These are phyloP conservation scores for Eurytoma californica DNA, from an alignment of 2,888 invertebrate species.

Conservation along the genomic window DNA sequence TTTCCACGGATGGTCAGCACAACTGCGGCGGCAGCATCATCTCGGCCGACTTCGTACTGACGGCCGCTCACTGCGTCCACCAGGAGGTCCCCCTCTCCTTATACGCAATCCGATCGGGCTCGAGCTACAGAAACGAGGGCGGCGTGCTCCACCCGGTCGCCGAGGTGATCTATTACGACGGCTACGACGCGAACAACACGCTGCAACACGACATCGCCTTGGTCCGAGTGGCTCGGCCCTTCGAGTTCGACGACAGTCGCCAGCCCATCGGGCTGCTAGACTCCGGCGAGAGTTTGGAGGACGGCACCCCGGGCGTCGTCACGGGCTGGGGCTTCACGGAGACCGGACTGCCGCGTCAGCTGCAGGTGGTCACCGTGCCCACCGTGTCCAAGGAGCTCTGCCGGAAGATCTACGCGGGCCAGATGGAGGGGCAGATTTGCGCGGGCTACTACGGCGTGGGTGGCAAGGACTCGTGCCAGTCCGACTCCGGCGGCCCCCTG, in stretches of 20 bases:
- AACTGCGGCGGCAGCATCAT: slow-evolving; percentile 79
- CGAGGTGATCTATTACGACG: slow-evolving; percentile 75
- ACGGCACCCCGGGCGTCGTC: slow-evolving; percentile 54
- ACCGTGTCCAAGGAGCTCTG: slow-evolving; percentile 77
- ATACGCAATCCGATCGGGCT: slow-evolving; percentile 73
- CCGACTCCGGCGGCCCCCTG: slow-evolving; percentile 66
- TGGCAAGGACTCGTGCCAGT: slow-evolving; percentile 72
- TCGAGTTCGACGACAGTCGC: slow-evolving; percentile 74
- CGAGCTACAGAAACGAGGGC: slow-evolving; percentile 75
- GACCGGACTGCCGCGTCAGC: slow-evolving; percentile 54
- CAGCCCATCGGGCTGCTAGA: slow-evolving; percentile 75
- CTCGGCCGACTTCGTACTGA: slow-evolving; percentile 74
- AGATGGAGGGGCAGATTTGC: slow-evolving; percentile 76
- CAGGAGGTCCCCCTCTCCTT: slow-evolving; percentile 59
- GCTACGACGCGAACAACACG: slow-evolving; percentile 67
- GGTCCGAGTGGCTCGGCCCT: slow-evolving; percentile 75
- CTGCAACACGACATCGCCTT: slow-evolving; percentile 77
- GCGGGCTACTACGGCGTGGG: slow-evolving; percentile 77
- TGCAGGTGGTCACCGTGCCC: slow-evolving; percentile 66
- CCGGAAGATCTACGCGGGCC: slow-evolving; percentile 55
- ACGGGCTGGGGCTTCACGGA: slow-evolving; percentile 64
- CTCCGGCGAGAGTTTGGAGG: slow-evolving; percentile 60
- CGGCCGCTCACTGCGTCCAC: slow-evolving; percentile 76
- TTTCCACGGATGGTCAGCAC: slow-evolving; percentile 64
- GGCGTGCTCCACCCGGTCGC: slow-evolving; percentile 74